These are phyloP conservation scores for Podotricha telesiphe DNA, from an alignment of 2,888 invertebrate species.

Conservation along the genomic window DNA sequence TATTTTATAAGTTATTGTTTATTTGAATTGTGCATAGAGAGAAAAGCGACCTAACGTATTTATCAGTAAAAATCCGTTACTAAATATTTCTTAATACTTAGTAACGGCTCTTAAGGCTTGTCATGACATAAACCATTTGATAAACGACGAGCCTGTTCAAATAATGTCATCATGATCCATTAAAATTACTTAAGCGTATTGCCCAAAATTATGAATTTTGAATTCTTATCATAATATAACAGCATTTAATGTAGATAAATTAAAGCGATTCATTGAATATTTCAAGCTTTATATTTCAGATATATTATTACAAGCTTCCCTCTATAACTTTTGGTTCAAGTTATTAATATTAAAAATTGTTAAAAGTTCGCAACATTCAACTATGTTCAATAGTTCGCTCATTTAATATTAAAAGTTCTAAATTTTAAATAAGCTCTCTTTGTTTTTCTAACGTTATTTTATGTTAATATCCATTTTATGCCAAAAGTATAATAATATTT, in stretches of 20 bases:
- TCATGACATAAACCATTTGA: not conserved
- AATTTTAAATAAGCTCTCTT: not conserved
- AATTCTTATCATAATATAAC: not conserved
- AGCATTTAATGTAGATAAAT: not conserved
- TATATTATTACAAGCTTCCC: not conserved
- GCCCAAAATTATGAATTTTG: not conserved
- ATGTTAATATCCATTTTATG: not conserved
- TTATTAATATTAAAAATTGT: not conserved
- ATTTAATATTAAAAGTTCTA: no score
- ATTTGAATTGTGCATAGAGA: no score
- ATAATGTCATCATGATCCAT: not conserved
- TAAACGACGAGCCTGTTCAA: constrained; percentile 1
- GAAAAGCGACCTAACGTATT: no score
- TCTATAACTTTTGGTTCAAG: not conserved
- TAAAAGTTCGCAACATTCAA: not conserved
- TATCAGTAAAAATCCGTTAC: not conserved
- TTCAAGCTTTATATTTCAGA: not conserved
- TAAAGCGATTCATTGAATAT: not conserved
- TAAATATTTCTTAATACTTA: not conserved
- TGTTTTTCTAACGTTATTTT: not conserved
- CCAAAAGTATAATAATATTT: not conserved
- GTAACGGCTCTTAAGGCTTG: not conserved
- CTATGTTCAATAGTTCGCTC: not conserved
- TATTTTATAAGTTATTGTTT: no score
- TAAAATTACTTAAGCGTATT: not conserved